These are phyloP conservation scores for Patella vulgata DNA, from an alignment of 1,140 invertebrate species.

Conservation along the genomic window DNA sequence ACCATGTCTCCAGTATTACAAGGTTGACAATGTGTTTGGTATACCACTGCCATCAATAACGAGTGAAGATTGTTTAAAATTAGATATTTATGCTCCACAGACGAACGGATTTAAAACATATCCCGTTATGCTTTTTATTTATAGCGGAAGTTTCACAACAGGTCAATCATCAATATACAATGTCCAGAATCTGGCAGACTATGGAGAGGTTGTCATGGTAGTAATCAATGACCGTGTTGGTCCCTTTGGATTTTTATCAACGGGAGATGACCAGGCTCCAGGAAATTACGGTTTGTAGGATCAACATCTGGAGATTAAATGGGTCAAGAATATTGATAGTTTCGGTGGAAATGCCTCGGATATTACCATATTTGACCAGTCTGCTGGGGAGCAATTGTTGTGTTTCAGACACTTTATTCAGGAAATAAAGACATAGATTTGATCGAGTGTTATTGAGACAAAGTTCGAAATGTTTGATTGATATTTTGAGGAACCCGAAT, in stretches of 20 bases:
- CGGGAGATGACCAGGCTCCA: slow-evolving; percentile 17
- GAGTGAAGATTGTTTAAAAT: slow-evolving; percentile 90
- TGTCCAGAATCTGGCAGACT: slow-evolving; percentile 76
- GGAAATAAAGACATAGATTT: slow-evolving; percentile 70
- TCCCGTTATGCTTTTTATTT: slow-evolving; percentile 93
- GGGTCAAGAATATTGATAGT: slow-evolving; percentile 86
- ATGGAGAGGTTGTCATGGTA: slow-evolving; percentile 83
- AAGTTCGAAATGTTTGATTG: slow-evolving; percentile 4
- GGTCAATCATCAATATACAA: slow-evolving; percentile 93
- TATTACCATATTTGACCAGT: slow-evolving; percentile 92
- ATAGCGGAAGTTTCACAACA: slow-evolving; percentile 90
- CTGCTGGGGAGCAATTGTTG: slow-evolving; percentile 79
- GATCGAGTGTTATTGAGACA: slow-evolving; percentile 11
- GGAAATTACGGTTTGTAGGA: slow-evolving; percentile 74
- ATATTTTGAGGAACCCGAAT: background rate
- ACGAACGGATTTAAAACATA: background rate
- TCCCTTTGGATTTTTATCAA: slow-evolving; percentile 81
- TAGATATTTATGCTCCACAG: slow-evolving; percentile 85
- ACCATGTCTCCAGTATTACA: slow-evolving; percentile 86
- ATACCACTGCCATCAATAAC: too few species aligned
- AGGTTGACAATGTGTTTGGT: slow-evolving; percentile 18
- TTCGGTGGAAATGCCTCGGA: slow-evolving; percentile 88
- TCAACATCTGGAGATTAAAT: slow-evolving; percentile 87
- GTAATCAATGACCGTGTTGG: slow-evolving; percentile 80
- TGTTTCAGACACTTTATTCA: slow-evolving; percentile 87